phyloP scores from a whole-genome alignment of 1,140 invertebrate species.

The Cepaea nemoralis region DNA sequence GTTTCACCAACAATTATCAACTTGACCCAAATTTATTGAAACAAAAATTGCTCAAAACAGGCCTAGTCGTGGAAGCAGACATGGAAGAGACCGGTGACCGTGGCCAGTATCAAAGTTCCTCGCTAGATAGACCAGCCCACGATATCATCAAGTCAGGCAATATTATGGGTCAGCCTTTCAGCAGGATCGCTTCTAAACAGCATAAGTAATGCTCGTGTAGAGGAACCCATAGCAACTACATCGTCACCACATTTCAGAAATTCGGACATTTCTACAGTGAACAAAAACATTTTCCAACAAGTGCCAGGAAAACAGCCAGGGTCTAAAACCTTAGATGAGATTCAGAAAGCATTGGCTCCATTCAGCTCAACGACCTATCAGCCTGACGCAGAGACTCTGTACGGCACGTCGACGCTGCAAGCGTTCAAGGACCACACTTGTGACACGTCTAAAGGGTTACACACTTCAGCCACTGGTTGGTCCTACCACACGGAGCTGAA shows the following conservation, averaged over 20 bases:
- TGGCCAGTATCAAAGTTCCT: background rate
- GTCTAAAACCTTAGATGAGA: constrained; percentile 10
- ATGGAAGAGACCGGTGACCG: constrained; percentile 35
- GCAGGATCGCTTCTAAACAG: background rate
- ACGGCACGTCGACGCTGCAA: constrained; percentile 18
- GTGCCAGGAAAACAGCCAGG: background rate
- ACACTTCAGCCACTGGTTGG: constrained; percentile 13
- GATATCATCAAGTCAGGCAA: background rate
- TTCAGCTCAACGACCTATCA: constrained; percentile 19
- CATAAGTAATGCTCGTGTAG: background rate
- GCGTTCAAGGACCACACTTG: background rate
- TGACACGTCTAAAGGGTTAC: background rate
- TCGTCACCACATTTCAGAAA: background rate
- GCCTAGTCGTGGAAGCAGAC: constrained; percentile 53
- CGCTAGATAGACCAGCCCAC: background rate
- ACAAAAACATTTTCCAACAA: background rate
- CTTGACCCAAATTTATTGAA: constrained; percentile 62
- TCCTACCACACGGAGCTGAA: background rate
- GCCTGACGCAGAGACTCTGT: constrained; percentile 28
- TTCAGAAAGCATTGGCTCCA: constrained; percentile 7
- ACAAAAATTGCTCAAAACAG: constrained; percentile 62
- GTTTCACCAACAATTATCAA: constrained; percentile 52
- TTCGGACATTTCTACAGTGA: background rate
- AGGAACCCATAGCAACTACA: background rate
- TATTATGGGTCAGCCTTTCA: background rate